These are phyloP conservation scores for Heliocidaris erythrogramma DNA, from an alignment of 35 echinoderm and acorn worm species.

Conservation along the genomic window DNA sequence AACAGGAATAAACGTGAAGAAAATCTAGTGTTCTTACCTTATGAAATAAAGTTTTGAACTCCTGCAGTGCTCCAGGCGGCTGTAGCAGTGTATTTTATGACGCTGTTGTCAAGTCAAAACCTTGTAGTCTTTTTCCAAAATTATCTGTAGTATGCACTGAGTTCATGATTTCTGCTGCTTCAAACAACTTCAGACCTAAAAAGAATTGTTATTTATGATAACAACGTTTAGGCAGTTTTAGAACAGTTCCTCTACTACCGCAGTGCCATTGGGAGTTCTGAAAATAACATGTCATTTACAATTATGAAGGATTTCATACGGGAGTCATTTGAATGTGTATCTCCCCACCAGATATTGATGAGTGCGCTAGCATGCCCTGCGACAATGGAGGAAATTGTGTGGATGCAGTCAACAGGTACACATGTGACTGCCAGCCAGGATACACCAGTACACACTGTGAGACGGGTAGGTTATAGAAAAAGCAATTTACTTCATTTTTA, in stretches of 20 bases:
- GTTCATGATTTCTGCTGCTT: not conserved
- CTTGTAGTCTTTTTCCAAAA: no score
- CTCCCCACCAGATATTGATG: constrained; percentile 60
- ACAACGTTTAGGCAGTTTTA: not conserved
- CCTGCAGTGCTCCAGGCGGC: no score
- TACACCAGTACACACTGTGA: constrained; percentile 60
- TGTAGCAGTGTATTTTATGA: no score
- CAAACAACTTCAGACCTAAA: not conserved
- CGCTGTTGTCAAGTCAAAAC: no score
- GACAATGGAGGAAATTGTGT: constrained; percentile 58
- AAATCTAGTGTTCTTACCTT: no score
- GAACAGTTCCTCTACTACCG: not conserved
- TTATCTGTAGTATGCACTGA: not conserved
- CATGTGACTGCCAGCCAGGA: constrained; percentile 55
- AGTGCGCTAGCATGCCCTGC: constrained; percentile 65
- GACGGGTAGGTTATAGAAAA: constrained; percentile 46
- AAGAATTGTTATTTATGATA: not conserved
- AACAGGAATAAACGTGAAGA: no score
- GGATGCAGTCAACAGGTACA: constrained; percentile 50
- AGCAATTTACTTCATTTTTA: no score
- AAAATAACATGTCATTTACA: not conserved
- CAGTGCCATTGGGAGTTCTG: not conserved
- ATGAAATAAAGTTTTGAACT: no score
- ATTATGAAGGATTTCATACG: not conserved
- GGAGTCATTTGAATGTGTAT: not conserved